phyloP scores from a whole-genome alignment of 2,797 vertebrate species.

The Labeo calbasu region DNA sequence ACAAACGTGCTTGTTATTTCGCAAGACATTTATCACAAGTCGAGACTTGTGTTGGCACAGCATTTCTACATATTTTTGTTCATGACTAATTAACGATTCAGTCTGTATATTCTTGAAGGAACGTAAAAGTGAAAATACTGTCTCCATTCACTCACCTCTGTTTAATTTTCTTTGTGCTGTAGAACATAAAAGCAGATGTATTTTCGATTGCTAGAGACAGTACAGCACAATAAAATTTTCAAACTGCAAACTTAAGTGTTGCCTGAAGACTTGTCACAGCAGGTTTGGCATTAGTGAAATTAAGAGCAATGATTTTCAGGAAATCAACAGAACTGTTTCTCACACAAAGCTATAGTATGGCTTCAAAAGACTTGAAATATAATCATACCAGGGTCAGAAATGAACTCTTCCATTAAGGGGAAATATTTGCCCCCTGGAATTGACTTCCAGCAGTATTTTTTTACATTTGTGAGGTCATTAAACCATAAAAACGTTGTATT shows the following conservation, averaged over 20 bases:
- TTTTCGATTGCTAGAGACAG: neutral
- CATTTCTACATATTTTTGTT: constrained; percentile 22
- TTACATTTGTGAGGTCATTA: no score
- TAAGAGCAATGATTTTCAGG: neutral
- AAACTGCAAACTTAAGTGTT: neutral
- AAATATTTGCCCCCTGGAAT: no score
- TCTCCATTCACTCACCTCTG: neutral
- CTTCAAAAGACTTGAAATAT: neutral
- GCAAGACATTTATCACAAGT: constrained; percentile 11
- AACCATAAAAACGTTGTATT: no score
- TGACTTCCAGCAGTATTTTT: no score
- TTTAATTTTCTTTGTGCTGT: neutral
- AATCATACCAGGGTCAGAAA: neutral
- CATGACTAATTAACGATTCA: neutral
- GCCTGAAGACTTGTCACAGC: neutral
- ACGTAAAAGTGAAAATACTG: neutral
- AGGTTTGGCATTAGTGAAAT: neutral
- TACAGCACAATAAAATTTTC: neutral
- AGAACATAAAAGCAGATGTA: neutral
- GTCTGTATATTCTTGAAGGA: neutral
- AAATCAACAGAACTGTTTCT: neutral
- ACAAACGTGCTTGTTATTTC: neutral
- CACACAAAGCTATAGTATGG: neutral
- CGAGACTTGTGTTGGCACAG: neutral
- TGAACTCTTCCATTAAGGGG: no score